Conservation (phyloP, 1,140 invertebrate genomes). For the Atta colombica region DNA sequence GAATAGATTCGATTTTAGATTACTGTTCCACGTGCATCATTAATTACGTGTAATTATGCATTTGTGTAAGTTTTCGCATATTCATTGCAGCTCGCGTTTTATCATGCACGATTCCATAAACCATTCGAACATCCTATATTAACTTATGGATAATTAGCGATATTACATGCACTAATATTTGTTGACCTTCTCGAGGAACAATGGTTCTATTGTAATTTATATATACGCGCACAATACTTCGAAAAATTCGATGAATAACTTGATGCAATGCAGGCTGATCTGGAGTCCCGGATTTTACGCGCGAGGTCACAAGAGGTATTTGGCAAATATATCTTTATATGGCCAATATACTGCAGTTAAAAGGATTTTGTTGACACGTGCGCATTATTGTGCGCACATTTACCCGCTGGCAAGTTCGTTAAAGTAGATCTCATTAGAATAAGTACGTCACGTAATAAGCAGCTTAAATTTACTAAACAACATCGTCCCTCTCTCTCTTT, state of each 20-base stretch:
- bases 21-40: neutral
- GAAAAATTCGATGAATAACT: conserved; percentile 41
- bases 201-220: conserved; percentile 44
- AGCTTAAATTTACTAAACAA: conserved; percentile 20
- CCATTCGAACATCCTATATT: neutral
- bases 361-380: conserved; percentile 39
- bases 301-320: conserved; percentile 12
- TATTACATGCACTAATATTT: conserved; percentile 47
- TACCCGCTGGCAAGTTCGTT: neutral
- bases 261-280: conserved; percentile 9
- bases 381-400: neutral
- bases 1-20: conserved; percentile 27
- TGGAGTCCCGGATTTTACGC: neutral
- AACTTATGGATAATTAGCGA: conserved; percentile 26
- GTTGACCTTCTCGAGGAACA: conserved; percentile 37
- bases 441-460: conserved; percentile 36
- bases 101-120: too few relatives aligned
- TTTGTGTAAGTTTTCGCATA: neutral
- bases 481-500: too few relatives aligned
- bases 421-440: conserved; percentile 30
- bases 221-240: conserved; percentile 18
- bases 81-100: neutral
- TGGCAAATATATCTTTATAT: conserved; percentile 2
- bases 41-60: conserved; percentile 33
- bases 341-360: conserved; percentile 20